Conservation (phyloP, 1,140 invertebrate species). For the Drosophila saltans region DNA sequence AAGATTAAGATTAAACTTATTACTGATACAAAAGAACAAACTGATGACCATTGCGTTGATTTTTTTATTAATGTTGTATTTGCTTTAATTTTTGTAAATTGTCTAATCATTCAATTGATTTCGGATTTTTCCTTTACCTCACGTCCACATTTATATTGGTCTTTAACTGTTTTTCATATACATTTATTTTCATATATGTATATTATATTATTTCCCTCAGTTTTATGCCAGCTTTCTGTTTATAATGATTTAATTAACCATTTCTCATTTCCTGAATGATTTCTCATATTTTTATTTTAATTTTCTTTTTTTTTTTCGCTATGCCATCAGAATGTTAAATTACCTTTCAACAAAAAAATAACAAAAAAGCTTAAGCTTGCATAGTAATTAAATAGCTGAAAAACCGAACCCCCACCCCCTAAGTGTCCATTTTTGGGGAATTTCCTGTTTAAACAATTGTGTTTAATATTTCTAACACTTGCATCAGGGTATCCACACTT, state of each 20-base stretch:
- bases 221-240: conserved; percentile 1
- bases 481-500: not conserved
- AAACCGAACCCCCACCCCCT: not conserved
- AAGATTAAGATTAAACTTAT: too few species aligned
- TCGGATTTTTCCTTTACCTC: too few species aligned
- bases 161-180: not conserved
- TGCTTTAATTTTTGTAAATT: too few species aligned
- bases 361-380: conserved; percentile 42
- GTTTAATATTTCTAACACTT: not conserved
- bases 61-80: too few species aligned
- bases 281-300: conserved; percentile 36
- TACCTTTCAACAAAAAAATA: conserved; percentile 32
- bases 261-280: conserved; percentile 49
- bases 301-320: conserved; percentile 5
- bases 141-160: too few species aligned
- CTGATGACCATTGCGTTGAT: too few species aligned
- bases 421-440: conserved; percentile 22
- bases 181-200: not conserved
- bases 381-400: conserved; percentile 13
- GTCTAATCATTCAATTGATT: too few species aligned
- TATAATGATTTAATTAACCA: conserved; percentile 27
- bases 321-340: conserved; percentile 37
- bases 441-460: conserved; percentile 30
- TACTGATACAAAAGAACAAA: too few species aligned
- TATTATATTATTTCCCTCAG: conserved; percentile 4